These are phyloP conservation scores for Myxocyprinus asiaticus DNA, from an alignment of 2,113 vertebrate genomes.

Conservation along the genomic window DNA sequence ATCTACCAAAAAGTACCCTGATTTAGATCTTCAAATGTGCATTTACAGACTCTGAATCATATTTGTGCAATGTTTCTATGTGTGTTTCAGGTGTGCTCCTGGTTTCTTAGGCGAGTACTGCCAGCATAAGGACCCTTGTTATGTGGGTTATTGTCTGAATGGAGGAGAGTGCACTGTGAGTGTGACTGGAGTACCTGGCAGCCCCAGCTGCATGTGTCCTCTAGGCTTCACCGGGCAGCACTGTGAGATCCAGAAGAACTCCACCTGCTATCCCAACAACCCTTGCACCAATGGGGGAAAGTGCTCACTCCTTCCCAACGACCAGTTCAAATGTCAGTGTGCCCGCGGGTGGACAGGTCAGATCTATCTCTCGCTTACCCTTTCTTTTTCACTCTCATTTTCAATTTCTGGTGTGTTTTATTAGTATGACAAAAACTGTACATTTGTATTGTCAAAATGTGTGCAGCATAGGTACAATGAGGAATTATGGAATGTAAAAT, in stretches of 20 bases:
- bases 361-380: background rate
- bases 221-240: conserved; percentile 80
- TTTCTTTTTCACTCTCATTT: background rate
- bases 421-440: background rate
- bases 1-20: no score
- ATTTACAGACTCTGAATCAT: background rate
- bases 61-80: conserved; percentile 31
- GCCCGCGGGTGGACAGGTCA: conserved; percentile 86
- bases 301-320: conserved; percentile 78
- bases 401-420: background rate
- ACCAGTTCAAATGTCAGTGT: conserved; percentile 83
- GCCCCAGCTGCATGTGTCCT: conserved; percentile 81
- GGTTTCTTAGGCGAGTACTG: conserved; percentile 91
- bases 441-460: no score
- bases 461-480: no score
- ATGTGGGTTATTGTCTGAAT: conserved; percentile 82
- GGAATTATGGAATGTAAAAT: no score
- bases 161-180: conserved; percentile 84
- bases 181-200: conserved; percentile 72
- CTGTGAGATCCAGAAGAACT: conserved; percentile 82
- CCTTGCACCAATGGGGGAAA: conserved; percentile 83
- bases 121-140: conserved; percentile 87
- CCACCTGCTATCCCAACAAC: conserved; percentile 83
- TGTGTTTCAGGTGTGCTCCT: conserved; percentile 79
- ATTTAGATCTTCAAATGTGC: background rate